phyloP scores from a whole-genome alignment of 2,113 vertebrate species.

The Thunnus thynnus region DNA sequence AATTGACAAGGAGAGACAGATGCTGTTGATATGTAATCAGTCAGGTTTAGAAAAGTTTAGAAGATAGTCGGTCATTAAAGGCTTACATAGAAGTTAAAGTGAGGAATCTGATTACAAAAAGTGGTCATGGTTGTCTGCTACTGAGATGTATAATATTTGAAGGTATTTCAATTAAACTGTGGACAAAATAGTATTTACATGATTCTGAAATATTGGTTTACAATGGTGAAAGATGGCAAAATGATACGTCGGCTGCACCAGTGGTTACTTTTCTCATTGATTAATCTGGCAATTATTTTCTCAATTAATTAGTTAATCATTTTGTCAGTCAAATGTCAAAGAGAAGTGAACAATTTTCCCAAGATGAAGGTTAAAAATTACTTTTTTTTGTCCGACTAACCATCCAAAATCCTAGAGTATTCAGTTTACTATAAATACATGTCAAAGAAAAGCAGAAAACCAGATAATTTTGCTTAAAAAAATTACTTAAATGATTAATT shows the following conservation, averaged over 20 bases:
- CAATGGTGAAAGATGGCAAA: not conserved
- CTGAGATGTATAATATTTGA: not conserved
- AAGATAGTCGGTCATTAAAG: not conserved
- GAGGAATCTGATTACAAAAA: not conserved
- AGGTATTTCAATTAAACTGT: not conserved
- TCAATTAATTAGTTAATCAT: too few species aligned
- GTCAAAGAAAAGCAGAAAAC: not conserved
- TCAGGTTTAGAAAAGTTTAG: not conserved
- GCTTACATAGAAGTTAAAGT: not conserved
- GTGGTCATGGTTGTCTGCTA: not conserved
- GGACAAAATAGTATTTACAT: not conserved
- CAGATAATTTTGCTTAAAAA: not conserved
- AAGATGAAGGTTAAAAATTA: too few species aligned
- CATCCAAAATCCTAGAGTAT: not conserved
- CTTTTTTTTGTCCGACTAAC: too few species aligned
- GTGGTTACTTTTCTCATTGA: not conserved
- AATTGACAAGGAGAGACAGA: conserved; percentile 5
- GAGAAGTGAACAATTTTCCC: too few species aligned
- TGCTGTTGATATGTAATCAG: conserved; percentile 5
- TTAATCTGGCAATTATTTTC: too few species aligned
- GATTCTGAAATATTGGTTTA: not conserved
- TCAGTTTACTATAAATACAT: not conserved
- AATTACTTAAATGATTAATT: too few species aligned
- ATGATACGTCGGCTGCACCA: not conserved
- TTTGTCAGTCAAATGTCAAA: too few species aligned